Base-by-base conservation (phyloP, 35 echinoderm and acorn worm species). In the Apostichopus japonicus region DNA sequence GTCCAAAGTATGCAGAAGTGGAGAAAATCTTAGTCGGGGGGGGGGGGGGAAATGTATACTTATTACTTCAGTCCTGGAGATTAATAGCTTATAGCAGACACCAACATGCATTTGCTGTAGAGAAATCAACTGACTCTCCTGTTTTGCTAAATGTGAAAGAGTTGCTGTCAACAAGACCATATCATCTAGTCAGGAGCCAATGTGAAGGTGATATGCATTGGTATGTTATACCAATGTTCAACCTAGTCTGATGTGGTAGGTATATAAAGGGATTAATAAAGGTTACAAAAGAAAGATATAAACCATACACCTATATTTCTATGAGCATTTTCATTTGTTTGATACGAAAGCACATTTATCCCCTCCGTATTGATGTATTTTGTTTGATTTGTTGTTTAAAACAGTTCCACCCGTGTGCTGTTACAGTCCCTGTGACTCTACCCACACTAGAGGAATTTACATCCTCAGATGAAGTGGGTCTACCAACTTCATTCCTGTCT, bases 21-120 rank as follows among this genome's bases (percentile, higher is more conserved):
- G 53, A 75, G 24, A 90, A 75, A 51, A 90, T 53, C 23, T 53
- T 75, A 19, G 63, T n/a, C 16, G 53, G 14, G 62, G 27, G 53
- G 5, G n/a, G n/a, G n/a, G 65, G 53, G 5, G 53, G 24, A 75
- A 67, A 24, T 11, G 25, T 72, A 3, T 65, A 75, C 16, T 53
- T 75, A 67, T 9, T 86, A 16, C 54, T 86, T 14, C 27, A 86
- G 15, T 23, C 6, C 10, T 86, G 83, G 83, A 61, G 58, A 57
- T 1, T 61, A 53, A 14, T n/a, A 52, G 33, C 75, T 53, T 90
- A 65, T 77, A 16, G 77, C 65, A 72, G 55, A 16, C 88, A 90
- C 67, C 27, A 55, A 54, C 27, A 44, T 90, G 88, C 88, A 53
- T 90, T 77, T 90, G 88, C 72, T 90, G 53, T 90, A 17, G 19